These are phyloP conservation scores for Mirza zaza DNA, from an alignment of 2,113 vertebrate genomes.

Conservation along the genomic window DNA sequence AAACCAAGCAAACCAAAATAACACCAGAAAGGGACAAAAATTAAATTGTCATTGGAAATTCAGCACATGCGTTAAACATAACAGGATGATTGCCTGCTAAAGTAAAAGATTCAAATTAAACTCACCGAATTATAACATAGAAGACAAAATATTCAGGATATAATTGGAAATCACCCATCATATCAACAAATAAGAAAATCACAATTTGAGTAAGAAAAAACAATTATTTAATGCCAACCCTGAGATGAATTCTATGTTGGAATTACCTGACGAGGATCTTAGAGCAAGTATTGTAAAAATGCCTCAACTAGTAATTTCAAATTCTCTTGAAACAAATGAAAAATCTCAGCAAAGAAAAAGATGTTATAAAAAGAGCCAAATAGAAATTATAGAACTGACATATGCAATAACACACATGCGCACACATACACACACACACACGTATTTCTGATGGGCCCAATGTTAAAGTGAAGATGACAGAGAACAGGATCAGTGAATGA, in stretches of 20 bases:
- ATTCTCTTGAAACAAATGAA: constrained; percentile 26
- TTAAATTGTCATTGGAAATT: not conserved
- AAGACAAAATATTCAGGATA: not conserved
- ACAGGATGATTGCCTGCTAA: not conserved
- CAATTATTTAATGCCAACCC: not conserved
- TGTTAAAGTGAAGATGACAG: not conserved
- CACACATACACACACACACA: not conserved
- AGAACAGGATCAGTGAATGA: no score
- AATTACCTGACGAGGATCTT: not conserved
- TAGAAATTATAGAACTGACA: not conserved
- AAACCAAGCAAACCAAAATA: not conserved
- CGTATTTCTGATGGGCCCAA: not conserved
- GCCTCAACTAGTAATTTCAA: not conserved
- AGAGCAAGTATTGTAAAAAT: not conserved
- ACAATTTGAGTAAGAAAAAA: not conserved
- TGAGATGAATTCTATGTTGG: not conserved
- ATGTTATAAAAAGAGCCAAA: not conserved
- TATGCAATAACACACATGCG: not conserved
- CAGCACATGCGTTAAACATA: not conserved
- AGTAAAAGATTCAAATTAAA: not conserved
- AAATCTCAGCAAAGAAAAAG: not conserved
- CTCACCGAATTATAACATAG: not conserved
- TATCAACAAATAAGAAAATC: not conserved
- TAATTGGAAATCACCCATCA: not conserved
- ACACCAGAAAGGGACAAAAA: not conserved